Evolutionary conservation across 2,888 invertebrate species (phyloP).

Genomic region (Parnassius apollo): DNA sequence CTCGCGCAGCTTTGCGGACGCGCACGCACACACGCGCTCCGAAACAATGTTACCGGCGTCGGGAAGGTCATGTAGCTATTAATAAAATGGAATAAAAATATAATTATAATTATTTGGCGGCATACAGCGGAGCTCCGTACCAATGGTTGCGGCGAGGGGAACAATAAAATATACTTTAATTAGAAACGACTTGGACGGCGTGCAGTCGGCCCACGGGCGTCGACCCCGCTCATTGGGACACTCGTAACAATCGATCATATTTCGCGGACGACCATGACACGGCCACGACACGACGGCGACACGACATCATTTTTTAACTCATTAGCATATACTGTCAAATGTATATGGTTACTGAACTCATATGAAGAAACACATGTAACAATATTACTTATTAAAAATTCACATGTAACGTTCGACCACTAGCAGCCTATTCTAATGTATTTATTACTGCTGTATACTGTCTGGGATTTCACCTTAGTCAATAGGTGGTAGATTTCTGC

Average conservation of each 20-base stretch:
- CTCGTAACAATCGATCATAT: constrained; percentile 44
- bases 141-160: constrained; percentile 67
- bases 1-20: constrained; percentile 2
- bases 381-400: too few relatives aligned
- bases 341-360: too few relatives aligned
- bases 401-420: too few relatives aligned
- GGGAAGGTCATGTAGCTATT: constrained; percentile 54
- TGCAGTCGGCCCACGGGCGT: constrained; percentile 43
- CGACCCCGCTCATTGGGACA: constrained; percentile 47
- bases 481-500: too few relatives aligned
- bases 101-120: constrained; percentile 78
- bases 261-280: constrained; percentile 39
- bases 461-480: too few relatives aligned
- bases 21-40: constrained; percentile 7
- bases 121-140: constrained; percentile 68
- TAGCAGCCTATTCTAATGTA: too few relatives aligned
- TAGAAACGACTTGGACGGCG: constrained; percentile 49
- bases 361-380: too few relatives aligned
- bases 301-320: neutral
- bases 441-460: too few relatives aligned
- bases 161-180: constrained; percentile 80
- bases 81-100: constrained; percentile 68
- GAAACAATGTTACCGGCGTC: constrained; percentile 45
- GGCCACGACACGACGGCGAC: constrained; percentile 10
- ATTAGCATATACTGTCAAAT: neutral